phyloP scores from a whole-genome alignment of 1,140 invertebrate genomes.

The Melanaphis sacchari region DNA sequence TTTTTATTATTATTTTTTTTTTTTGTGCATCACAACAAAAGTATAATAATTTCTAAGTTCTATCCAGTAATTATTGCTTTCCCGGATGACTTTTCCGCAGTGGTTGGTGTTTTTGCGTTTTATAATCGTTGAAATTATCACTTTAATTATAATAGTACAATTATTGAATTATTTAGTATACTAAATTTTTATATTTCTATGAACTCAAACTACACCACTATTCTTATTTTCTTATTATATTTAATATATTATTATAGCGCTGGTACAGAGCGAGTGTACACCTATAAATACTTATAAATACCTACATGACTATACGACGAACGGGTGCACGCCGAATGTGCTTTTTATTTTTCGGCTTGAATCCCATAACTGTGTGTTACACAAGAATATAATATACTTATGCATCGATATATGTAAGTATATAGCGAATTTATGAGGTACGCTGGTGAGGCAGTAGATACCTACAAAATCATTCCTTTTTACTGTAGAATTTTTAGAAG shows the following conservation, averaged over 20 bases:
- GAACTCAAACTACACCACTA: background rate
- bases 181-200: too few relatives aligned
- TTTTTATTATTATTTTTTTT: too few relatives aligned
- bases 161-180: too few relatives aligned
- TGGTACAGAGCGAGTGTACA: too few relatives aligned
- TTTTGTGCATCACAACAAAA: too few relatives aligned
- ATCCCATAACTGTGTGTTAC: background rate
- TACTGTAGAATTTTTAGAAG: too few relatives aligned
- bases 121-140: background rate
- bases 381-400: background rate
- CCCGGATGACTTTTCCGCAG: background rate
- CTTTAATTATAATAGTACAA: background rate
- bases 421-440: background rate
- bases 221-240: too few relatives aligned
- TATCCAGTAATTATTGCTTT: too few relatives aligned
- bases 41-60: too few relatives aligned
- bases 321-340: background rate
- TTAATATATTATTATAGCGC: background rate
- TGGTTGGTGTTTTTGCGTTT: background rate
- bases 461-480: too few relatives aligned
- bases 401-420: background rate
- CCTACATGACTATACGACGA: background rate
- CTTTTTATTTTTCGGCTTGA: background rate
- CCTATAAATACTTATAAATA: background rate
- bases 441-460: too few relatives aligned